phyloP scores from a whole-genome alignment of 2,797 vertebrate species.

The Urosaurus nigricauda region DNA sequence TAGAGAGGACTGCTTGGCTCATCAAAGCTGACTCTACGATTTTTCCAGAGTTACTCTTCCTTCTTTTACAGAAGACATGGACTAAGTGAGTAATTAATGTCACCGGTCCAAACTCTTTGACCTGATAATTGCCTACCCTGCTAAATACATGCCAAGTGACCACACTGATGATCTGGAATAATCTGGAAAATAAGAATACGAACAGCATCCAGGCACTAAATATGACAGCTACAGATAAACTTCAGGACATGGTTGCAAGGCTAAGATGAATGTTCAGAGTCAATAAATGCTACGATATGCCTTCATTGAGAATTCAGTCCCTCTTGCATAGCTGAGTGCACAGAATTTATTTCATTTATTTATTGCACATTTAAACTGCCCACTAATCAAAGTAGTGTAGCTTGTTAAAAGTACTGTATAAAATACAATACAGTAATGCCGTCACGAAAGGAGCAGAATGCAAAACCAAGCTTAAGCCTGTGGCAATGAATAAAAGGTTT shows the following conservation, averaged over 20 bases:
- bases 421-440: too few relatives aligned
- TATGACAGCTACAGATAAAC: background rate
- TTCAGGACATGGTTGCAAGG: background rate
- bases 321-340: background rate
- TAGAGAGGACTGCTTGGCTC: conserved; percentile 59
- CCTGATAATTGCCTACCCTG: conserved; percentile 60
- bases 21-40: conserved; percentile 69
- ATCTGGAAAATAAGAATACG: conserved; percentile 7
- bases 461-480: too few relatives aligned
- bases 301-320: conserved; percentile 3
- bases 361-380: too few relatives aligned
- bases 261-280: fast-evolving
- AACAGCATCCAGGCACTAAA: background rate
- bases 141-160: conserved; percentile 39
- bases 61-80: conserved; percentile 64
- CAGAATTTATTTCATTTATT: too few relatives aligned
- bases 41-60: conserved; percentile 66
- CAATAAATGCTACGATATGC: background rate
- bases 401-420: too few relatives aligned
- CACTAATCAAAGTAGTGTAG: too few relatives aligned
- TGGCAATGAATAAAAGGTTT: too few relatives aligned
- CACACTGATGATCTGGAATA: conserved; percentile 30
- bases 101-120: conserved; percentile 50
- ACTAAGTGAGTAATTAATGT: conserved; percentile 67
- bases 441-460: too few relatives aligned